A percentile compares a stretch with the other conserved stretches of the same genome.
These are phyloP conservation scores for Erpornis zantholeuca DNA, from an alignment of 2,113 vertebrate genomes.

Conservation along the genomic window DNA sequence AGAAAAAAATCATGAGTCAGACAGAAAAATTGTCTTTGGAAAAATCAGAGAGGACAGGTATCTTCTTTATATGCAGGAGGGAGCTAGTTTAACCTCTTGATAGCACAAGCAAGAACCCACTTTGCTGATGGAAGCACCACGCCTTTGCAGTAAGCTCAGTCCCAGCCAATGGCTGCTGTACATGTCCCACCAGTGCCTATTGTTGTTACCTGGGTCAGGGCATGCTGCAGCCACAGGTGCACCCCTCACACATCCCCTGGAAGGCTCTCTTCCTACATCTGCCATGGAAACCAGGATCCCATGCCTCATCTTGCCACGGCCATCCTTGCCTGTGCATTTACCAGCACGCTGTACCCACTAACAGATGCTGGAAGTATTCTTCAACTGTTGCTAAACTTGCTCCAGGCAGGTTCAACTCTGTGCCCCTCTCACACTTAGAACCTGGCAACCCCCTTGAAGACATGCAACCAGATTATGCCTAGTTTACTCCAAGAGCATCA, in stretches of 20 bases:
- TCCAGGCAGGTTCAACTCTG: neutral
- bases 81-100: neutral
- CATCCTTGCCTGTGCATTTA: neutral
- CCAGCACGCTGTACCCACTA: neutral
- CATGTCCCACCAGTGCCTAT: neutral
- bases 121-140: neutral
- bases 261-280: neutral
- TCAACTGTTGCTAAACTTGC: neutral
- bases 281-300: neutral
- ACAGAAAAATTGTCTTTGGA: neutral
- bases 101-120: neutral
- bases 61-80: neutral
- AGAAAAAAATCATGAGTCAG: neutral
- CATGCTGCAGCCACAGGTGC: neutral
- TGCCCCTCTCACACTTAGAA: neutral
- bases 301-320: neutral
- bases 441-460: neutral
- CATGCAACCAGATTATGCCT: neutral
- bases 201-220: neutral
- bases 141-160: neutral
- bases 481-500: neutral
- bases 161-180: neutral
- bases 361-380: rapidly evolving
- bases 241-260: rapidly evolving
- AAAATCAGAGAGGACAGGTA: neutral